Percentiles rank a stretch among this genome's conserved stretches.
These are phyloP conservation scores for Drosophila repleta DNA, from an alignment of 1,140 invertebrate species.

Conservation along the genomic window DNA sequence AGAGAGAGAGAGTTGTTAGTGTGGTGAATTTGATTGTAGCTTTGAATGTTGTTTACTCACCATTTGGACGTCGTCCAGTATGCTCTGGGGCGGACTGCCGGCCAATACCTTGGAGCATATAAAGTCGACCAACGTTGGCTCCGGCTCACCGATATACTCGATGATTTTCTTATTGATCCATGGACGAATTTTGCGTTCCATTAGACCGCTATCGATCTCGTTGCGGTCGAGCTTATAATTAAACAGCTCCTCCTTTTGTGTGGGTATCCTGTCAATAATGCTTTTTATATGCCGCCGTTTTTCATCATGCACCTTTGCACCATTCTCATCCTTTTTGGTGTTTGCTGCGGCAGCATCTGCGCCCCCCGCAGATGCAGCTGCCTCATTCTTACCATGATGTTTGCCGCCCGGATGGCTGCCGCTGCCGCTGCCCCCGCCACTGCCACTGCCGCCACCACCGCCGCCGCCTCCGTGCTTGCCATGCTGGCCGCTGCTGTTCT, in stretches of 20 bases:
- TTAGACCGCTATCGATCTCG: conserved; percentile 89
- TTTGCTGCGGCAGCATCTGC: conserved; percentile 81
- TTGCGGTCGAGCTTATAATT: conserved; percentile 96
- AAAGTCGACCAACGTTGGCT: conserved; percentile 99
- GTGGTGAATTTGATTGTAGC: conserved; percentile 4
- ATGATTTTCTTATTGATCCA: conserved; percentile 99
- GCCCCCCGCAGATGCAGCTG: conserved; percentile 59
- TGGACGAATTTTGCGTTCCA: conserved; percentile 98
- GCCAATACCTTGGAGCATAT: conserved; percentile 99
- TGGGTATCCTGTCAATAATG: conserved; percentile 99
- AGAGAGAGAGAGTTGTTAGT: background rate
- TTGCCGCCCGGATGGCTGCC: conserved; percentile 24
- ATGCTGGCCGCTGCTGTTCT: conserved; percentile 3
- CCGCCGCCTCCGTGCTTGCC: conserved; percentile 32
- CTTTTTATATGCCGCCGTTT: conserved; percentile 98
- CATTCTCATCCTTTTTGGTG: conserved; percentile 88
- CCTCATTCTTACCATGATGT: conserved; percentile 76
- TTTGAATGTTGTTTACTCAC: conserved; percentile 85
- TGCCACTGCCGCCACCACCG: conserved; percentile 19
- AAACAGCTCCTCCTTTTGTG: conserved; percentile 97
- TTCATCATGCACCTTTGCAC: conserved; percentile 93
- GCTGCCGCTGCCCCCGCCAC: conserved; percentile 24
- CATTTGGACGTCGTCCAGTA: conserved; percentile 99
- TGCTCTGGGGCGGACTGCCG: conserved; percentile 95
- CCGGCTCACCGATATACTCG: conserved; percentile 99